These are phyloP conservation scores for Willowsia nigromaculata DNA, from an alignment of 2,888 invertebrate species.

Conservation along the genomic window DNA sequence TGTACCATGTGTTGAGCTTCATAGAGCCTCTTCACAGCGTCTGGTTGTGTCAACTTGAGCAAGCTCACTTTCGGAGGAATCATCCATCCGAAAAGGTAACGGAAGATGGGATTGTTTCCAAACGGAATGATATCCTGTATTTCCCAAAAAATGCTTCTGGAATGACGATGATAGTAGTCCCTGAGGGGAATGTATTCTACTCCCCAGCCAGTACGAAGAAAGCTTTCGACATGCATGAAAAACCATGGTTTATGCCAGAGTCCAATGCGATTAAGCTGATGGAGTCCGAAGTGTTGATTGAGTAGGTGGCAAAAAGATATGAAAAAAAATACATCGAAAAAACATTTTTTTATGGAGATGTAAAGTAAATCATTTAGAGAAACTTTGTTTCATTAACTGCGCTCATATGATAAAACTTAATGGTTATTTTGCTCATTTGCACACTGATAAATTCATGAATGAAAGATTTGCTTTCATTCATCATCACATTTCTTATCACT, in stretches of 20 bases:
- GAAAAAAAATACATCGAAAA: not conserved
- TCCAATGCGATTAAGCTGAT: conserved; percentile 87
- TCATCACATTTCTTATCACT: not conserved
- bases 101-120: conserved; percentile 88
- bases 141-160: conserved; percentile 91
- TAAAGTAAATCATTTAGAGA: not conserved
- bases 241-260: conserved; percentile 92
- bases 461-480: not conserved
- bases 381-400: not conserved
- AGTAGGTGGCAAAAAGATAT: too few species aligned
- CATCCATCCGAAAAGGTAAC: conserved; percentile 89
- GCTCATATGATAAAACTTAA: too few species aligned
- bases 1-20: conserved; percentile 89
- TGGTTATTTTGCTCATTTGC: not conserved
- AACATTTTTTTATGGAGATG: not conserved
- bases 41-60: conserved; percentile 88
- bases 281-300: too few species aligned
- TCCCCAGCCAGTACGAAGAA: conserved; percentile 80
- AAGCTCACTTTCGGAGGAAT: conserved; percentile 91
- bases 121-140: conserved; percentile 91
- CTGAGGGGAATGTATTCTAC: conserved; percentile 88
- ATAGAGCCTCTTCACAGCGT: conserved; percentile 86
- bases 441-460: not conserved
- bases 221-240: conserved; percentile 87
- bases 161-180: conserved; percentile 91